These are phyloP conservation scores for Trichacis sp. DNA, from an alignment of 2,888 invertebrate genomes.

Conservation along the genomic window DNA sequence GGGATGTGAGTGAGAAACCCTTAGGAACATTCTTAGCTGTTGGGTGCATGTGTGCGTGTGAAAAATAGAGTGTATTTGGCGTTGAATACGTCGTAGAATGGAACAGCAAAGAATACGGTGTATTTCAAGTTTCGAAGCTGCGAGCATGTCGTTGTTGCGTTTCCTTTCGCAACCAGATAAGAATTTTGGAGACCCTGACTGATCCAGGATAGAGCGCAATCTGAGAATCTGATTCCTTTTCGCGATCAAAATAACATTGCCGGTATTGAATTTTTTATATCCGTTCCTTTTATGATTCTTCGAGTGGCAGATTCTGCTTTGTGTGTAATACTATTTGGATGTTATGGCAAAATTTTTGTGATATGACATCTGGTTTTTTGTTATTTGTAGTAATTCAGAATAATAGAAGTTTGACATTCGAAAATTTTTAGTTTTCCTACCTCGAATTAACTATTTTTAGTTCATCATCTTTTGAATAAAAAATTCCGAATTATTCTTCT, in stretches of 20 bases:
- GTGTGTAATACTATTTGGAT: too few relatives aligned
- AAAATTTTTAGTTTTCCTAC: too few relatives aligned
- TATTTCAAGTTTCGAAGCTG: conserved; percentile 28
- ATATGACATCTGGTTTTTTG: too few relatives aligned
- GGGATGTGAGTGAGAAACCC: conserved; percentile 14
- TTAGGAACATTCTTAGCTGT: conserved; percentile 1
- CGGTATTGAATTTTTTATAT: not conserved
- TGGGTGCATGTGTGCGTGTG: conserved; percentile 17
- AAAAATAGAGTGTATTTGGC: conserved; percentile 25
- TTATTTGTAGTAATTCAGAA: too few relatives aligned
- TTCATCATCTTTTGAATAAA: too few relatives aligned
- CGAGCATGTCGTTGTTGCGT: conserved; percentile 27
- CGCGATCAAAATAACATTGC: conserved; percentile 16
- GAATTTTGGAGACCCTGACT: conserved; percentile 28
- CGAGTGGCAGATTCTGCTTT: too few relatives aligned
- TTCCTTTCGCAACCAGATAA: conserved; percentile 23
- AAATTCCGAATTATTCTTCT: too few relatives aligned
- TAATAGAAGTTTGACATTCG: too few relatives aligned
- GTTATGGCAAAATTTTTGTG: too few relatives aligned
- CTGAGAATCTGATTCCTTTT: conserved; percentile 26
- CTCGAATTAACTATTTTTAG: too few relatives aligned
- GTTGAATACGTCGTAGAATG: conserved; percentile 33
- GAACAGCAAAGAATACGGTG: conserved; percentile 39
- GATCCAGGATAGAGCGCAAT: conserved; percentile 28
- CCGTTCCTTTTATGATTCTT: not conserved